Evolutionary conservation across 2,113 vertebrate species (phyloP), one percentile per base, ranked within the genome.

Genomic region (Amia ocellicauda): DNA sequence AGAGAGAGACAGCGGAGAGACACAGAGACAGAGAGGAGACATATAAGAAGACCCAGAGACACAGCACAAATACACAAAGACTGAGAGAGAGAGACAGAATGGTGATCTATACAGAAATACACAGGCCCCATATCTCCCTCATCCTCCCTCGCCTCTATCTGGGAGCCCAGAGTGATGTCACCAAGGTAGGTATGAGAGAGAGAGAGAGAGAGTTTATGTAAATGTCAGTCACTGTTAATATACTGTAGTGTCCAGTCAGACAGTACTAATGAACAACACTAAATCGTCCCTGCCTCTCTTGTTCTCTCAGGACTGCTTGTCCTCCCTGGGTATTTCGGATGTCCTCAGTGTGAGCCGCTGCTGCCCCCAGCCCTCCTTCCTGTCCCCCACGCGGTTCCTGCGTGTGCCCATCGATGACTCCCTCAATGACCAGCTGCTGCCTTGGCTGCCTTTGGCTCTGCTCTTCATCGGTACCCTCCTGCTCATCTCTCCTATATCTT

Each of bases 401-500:
- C 87, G 90, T 4, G 83, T 92, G 65, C 89, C 90, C 10, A 88
- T 92, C 1, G 86, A 91, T 0, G 90, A 92, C 76, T 91, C 88
- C n/a, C 75, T 90, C 64, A 75, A 86, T 72, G 90, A 85, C 1
- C 82, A 90, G 66, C 81, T 92, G 73, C 80, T 92, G 69, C 88
- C 88, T 7, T 91, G 88, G 88, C 88, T 92, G 64, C 86, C 83
- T 0, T 74, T 84, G 73, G 89, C 90, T 4, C 74, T 91, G 59
- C 74, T 63, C 57, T 92, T 92, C 75, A 91, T 92, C 11, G 89
- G 90, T 91, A 62, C 76, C 77, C 47, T 1, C 50, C n/a, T 16
- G 16, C 19, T 47, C 7, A 2, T 29, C 13, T 17, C n/a, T n/a
- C 27, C n/a, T 20, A 16, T 17, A 11, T 9, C 41, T 24, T 24